These are phyloP conservation scores for Ochotona curzoniae DNA, from an alignment of 2,113 vertebrate species.

Conservation along the genomic window DNA sequence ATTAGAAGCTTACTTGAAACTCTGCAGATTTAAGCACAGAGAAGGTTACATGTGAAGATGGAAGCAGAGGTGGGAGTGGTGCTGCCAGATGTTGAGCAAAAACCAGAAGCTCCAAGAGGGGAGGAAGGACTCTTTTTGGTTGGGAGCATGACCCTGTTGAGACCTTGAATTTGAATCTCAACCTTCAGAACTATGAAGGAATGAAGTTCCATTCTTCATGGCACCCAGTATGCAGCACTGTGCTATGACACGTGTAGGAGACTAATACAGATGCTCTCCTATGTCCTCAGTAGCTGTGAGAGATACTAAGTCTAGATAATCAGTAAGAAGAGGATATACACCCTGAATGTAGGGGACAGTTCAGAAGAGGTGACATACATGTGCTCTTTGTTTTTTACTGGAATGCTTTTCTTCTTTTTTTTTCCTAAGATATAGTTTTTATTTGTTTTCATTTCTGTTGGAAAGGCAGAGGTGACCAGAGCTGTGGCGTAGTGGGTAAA, in stretches of 20 bases:
- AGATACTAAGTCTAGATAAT: not conserved
- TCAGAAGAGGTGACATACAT: not conserved
- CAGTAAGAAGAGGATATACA: not conserved
- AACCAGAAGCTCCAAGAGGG: not conserved
- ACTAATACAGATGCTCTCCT: not conserved
- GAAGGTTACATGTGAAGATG: not conserved
- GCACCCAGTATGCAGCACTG: not conserved
- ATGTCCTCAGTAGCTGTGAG: not conserved
- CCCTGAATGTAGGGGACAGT: not conserved
- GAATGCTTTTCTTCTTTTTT: too few relatives aligned
- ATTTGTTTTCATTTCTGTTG: too few relatives aligned
- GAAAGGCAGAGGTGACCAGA: too few relatives aligned
- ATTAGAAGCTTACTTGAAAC: conserved; percentile 15
- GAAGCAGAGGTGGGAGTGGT: not conserved
- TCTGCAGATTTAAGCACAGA: not conserved
- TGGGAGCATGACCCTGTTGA: not conserved
- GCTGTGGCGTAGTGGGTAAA: too few relatives aligned
- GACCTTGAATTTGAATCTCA: not conserved
- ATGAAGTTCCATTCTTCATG: not conserved
- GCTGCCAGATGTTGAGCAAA: not conserved
- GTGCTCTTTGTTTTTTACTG: not conserved
- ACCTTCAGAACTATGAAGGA: not conserved
- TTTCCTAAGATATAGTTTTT: too few relatives aligned
- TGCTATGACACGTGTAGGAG: not conserved
- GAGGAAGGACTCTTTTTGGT: not conserved